Conservation (phyloP, 1,140 invertebrate species). For the Hyphantria cunea region DNA sequence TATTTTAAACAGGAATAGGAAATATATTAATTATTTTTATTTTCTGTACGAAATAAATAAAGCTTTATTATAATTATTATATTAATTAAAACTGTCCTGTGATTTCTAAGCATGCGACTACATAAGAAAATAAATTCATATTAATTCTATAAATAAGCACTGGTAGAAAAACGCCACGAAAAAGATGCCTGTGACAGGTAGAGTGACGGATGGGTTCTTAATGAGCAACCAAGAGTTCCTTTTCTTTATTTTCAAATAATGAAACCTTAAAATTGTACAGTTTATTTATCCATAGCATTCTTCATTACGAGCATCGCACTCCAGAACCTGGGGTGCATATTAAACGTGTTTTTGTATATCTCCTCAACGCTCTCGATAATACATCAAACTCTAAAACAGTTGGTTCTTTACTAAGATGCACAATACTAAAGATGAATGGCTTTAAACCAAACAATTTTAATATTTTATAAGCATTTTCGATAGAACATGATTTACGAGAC, state of each 20-base stretch:
- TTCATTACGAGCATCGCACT: not conserved
- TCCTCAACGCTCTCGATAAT: not conserved
- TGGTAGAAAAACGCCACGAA: too few species aligned
- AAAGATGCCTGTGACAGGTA: too few species aligned
- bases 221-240: too few species aligned
- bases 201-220: too few species aligned
- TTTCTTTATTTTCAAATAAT: not conserved
- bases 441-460: constrained; percentile 43
- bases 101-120: too few species aligned
- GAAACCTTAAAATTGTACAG: not conserved
- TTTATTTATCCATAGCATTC: not conserved
- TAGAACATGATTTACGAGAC: constrained; percentile 42
- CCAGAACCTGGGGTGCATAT: not conserved
- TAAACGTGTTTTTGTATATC: not conserved
- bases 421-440: constrained; percentile 37
- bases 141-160: too few species aligned
- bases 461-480: constrained; percentile 40
- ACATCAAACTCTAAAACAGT: constrained; percentile 23
- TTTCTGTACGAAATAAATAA: too few species aligned
- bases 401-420: constrained; percentile 21
- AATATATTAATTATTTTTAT: too few species aligned
- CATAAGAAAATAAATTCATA: too few species aligned
- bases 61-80: too few species aligned
- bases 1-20: too few species aligned
- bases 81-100: too few species aligned